Evolutionary conservation across 2,888 invertebrate genomes (phyloP).

Genomic region (Tenthredo livida): DNA sequence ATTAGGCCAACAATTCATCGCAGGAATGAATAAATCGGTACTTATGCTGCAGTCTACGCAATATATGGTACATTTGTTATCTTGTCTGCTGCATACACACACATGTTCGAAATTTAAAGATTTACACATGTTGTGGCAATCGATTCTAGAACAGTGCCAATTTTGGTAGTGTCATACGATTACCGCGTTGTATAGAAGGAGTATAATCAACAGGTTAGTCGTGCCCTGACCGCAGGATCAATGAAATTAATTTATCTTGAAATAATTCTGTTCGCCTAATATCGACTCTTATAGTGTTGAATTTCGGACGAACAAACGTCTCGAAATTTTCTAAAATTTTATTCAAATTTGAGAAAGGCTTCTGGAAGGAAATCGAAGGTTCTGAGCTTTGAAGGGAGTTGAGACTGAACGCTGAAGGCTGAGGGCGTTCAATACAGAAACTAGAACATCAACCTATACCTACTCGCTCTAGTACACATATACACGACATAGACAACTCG

Average conservation of each 20-base stretch:
- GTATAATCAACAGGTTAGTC: conserved; percentile 12
- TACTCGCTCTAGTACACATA: neutral
- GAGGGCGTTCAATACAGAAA: conserved; percentile 60
- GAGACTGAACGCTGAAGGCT: conserved; percentile 19
- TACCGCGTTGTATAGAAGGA: neutral
- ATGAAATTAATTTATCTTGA: neutral
- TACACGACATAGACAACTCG: neutral
- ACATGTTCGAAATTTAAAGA: neutral
- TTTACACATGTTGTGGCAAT: neutral
- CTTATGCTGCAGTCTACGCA: neutral
- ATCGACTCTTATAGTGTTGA: neutral
- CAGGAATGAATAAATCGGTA: neutral
- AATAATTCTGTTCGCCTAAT: neutral
- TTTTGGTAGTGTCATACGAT: neutral
- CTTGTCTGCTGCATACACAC: neutral
- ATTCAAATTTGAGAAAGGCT: neutral
- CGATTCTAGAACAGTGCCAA: neutral
- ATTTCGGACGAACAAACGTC: neutral
- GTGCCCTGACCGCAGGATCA: neutral
- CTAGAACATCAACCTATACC: conserved; percentile 56
- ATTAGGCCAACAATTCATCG: neutral
- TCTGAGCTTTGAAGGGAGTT: conserved; percentile 12
- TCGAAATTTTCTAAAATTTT: neutral
- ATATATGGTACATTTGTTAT: neutral
- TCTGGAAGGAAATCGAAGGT: neutral